Percentiles rank a stretch among this genome's conserved stretches.
These are phyloP conservation scores for Pelecanus crispus DNA, from an alignment of 2,113 vertebrate species.

Conservation along the genomic window DNA sequence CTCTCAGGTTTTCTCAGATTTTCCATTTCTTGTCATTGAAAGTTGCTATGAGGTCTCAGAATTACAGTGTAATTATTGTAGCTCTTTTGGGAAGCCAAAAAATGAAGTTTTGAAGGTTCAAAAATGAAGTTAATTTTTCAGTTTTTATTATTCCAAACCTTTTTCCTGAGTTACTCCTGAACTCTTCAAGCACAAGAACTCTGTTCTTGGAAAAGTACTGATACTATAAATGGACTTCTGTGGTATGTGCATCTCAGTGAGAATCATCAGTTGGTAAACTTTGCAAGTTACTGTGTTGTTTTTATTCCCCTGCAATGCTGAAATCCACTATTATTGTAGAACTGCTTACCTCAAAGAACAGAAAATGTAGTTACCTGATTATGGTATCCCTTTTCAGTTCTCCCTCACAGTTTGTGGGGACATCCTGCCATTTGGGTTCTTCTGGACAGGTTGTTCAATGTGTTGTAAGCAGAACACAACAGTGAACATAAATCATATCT, in stretches of 20 bases:
- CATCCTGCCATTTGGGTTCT: neutral
- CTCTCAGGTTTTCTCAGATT: neutral
- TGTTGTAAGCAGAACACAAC: neutral
- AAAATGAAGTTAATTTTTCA: neutral
- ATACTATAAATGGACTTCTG: neutral
- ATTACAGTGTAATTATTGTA: neutral
- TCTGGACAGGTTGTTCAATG: neutral
- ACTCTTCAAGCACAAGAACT: neutral
- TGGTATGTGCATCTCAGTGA: accelerated
- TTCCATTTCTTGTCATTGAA: neutral
- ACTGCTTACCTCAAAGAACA: neutral
- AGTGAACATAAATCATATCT: neutral
- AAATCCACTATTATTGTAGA: neutral
- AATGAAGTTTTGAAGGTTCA: neutral
- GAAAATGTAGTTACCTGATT: neutral
- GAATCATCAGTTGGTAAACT: neutral
- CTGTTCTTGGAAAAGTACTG: neutral
- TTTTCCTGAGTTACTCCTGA: neutral
- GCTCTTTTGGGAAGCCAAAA: neutral
- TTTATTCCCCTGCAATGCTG: neutral
- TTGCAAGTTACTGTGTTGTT: neutral
- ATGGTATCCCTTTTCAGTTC: neutral
- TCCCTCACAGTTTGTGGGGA: neutral
- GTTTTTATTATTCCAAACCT: neutral
- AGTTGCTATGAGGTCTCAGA: neutral